phyloP scores from a whole-genome alignment of 2,113 vertebrate species.

The Phainopepla nitens region DNA sequence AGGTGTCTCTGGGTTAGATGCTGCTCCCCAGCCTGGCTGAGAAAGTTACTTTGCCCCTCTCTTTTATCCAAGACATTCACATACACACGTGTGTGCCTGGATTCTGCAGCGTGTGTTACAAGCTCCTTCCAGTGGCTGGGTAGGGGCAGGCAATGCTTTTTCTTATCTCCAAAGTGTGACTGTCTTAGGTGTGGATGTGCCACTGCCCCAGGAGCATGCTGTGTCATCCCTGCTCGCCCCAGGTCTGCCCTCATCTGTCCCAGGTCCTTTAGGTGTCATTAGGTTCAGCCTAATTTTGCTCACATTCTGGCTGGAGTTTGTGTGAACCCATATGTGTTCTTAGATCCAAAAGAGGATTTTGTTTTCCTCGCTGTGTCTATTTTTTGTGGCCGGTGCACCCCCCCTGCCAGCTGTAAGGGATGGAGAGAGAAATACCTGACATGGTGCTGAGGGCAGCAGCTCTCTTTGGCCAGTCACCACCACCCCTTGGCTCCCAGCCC shows the following conservation, averaged over 20 bases:
- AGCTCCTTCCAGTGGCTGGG: neutral
- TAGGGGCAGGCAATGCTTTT: neutral
- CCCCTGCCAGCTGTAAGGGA: neutral
- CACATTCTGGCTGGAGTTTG: neutral
- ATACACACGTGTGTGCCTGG: fast-evolving
- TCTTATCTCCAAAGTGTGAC: neutral
- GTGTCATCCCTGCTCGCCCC: neutral
- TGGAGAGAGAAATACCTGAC: neutral
- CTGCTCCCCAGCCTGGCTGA: neutral
- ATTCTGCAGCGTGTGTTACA: neutral
- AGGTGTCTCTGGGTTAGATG: neutral
- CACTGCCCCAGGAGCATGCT: neutral
- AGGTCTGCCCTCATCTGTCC: neutral
- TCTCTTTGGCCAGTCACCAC: neutral
- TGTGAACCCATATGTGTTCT: neutral
- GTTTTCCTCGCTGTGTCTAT: neutral
- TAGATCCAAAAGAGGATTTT: neutral
- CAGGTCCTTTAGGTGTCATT: neutral
- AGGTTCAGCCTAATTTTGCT: neutral
- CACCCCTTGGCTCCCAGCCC: neutral
- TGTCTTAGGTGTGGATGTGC: neutral
- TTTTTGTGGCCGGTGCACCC: neutral
- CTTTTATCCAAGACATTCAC: neutral
- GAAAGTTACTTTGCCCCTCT: neutral
- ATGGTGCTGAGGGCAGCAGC: neutral